These are phyloP conservation scores for Hipposideros armiger DNA, from an alignment of 2,113 vertebrate genomes.

Conservation along the genomic window DNA sequence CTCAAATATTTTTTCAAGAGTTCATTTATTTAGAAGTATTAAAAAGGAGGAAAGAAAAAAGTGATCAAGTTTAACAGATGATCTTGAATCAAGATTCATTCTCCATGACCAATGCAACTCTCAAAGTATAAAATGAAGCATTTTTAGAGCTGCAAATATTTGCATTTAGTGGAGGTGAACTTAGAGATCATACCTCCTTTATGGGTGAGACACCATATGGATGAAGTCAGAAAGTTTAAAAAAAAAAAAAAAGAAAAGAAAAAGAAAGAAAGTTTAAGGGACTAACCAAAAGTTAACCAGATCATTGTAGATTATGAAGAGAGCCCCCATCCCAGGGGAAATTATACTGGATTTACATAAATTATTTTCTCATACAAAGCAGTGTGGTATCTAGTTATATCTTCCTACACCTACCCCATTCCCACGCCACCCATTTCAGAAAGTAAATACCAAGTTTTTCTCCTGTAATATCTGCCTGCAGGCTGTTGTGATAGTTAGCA, in stretches of 20 bases:
- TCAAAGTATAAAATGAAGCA: not conserved
- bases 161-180: not conserved
- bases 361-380: constrained; percentile 34
- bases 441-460: constrained; percentile 44
- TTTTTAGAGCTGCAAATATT: not conserved
- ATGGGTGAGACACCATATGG: not conserved
- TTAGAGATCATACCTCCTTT: not conserved
- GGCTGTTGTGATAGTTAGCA: constrained; percentile 51
- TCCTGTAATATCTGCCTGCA: constrained; percentile 18
- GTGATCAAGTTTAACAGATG: constrained; percentile 14
- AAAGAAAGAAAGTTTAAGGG: not conserved
- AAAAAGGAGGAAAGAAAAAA: not conserved
- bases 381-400: not conserved
- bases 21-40: constrained; percentile 24
- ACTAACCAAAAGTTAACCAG: not conserved
- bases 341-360: not conserved
- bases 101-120: not conserved
- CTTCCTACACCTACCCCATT: not conserved
- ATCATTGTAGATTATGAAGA: not conserved
- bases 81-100: constrained; percentile 21
- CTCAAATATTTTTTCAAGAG: not conserved
- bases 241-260: no score
- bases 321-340: not conserved
- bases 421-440: not conserved
- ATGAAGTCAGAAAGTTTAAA: not conserved